Percentiles rank a stretch among this genome's conserved stretches.
Conservation (phyloP, 2,797 vertebrate genomes). For the Micropoecilia bifurca region DNA sequence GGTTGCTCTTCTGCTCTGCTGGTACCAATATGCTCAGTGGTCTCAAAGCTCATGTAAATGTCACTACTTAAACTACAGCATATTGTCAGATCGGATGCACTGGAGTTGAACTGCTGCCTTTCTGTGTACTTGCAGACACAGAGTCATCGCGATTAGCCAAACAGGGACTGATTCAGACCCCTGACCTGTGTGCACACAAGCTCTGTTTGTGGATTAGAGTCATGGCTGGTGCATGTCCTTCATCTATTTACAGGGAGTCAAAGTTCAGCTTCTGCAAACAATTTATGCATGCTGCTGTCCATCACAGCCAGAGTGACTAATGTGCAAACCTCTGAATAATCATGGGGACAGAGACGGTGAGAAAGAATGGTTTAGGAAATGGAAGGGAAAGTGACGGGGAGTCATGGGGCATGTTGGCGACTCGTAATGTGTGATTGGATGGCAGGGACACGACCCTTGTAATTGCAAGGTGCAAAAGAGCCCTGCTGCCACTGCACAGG, state of each 20-base stretch:
- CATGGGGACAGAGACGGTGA: conserved; percentile 29
- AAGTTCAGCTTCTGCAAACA: conserved; percentile 64
- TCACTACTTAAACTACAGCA: conserved; percentile 58
- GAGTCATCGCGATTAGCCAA: conserved; percentile 52
- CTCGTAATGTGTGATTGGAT: conserved; percentile 73
- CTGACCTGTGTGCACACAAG: conserved; percentile 39
- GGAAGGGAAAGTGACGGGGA: conserved; percentile 42
- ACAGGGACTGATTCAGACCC: conserved; percentile 51
- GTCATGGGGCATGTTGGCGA: conserved; percentile 54
- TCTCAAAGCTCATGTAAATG: conserved; percentile 53
- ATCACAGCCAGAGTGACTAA: conserved; percentile 61
- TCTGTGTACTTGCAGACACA: conserved; percentile 42
- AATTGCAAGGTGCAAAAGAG: conserved; percentile 73
- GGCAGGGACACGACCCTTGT: conserved; percentile 70
- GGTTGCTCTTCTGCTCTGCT: neutral
- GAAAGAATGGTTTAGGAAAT: conserved; percentile 29
- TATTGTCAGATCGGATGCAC: conserved; percentile 61
- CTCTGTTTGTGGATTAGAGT: conserved; percentile 44
- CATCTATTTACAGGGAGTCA: conserved; percentile 65
- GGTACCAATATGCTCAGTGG: conserved; percentile 1
- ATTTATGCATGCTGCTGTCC: conserved; percentile 66
- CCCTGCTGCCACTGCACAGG: conserved; percentile 73
- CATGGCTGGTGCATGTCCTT: conserved; percentile 58
- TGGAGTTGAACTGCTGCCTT: conserved; percentile 48
- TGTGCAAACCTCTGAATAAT: conserved; percentile 66